Percentiles rank a stretch among this genome's conserved stretches.
Conservation (phyloP, 2,797 vertebrate genomes). For the Pampus argenteus region DNA sequence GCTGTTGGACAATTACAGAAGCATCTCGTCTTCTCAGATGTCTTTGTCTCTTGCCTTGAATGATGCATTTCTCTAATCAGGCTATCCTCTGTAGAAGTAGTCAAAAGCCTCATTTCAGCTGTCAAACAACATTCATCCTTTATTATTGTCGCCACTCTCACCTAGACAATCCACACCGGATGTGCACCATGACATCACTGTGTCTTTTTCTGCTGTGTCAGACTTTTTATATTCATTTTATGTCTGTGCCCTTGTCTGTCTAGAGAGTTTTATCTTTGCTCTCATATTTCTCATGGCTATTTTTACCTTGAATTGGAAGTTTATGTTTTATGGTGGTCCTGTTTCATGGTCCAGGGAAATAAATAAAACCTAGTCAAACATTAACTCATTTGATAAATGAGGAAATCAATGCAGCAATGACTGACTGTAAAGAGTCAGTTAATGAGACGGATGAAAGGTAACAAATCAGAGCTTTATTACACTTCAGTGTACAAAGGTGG, state of each 20-base stretch:
- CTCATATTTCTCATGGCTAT: slow-evolving; percentile 7
- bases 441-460: slow-evolving; percentile 7
- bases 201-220: slow-evolving; percentile 46
- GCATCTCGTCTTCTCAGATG: slow-evolving; percentile 47
- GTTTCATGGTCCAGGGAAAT: slow-evolving; percentile 5
- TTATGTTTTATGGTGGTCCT: neutral
- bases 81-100: slow-evolving; percentile 32
- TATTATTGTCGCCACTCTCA: slow-evolving; percentile 18
- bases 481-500: neutral
- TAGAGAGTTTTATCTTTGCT: slow-evolving; percentile 33
- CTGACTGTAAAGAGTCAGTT: neutral
- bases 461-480: slow-evolving; percentile 9
- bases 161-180: slow-evolving; percentile 21
- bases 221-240: slow-evolving; percentile 39
- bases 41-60: slow-evolving; percentile 45
- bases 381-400: slow-evolving; percentile 14
- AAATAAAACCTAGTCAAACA: slow-evolving; percentile 18
- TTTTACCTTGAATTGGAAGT: slow-evolving; percentile 12
- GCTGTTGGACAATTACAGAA: slow-evolving; percentile 48
- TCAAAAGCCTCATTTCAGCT: slow-evolving; percentile 24
- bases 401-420: slow-evolving; percentile 15
- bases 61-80: slow-evolving; percentile 58
- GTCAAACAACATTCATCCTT: slow-evolving; percentile 31
- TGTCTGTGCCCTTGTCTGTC: slow-evolving; percentile 48
- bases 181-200: slow-evolving; percentile 40